Percentiles rank a stretch among this genome's conserved stretches.
Evolutionary conservation across 2,113 vertebrate genomes (phyloP).

Genomic region (Laticauda colubrina): DNA sequence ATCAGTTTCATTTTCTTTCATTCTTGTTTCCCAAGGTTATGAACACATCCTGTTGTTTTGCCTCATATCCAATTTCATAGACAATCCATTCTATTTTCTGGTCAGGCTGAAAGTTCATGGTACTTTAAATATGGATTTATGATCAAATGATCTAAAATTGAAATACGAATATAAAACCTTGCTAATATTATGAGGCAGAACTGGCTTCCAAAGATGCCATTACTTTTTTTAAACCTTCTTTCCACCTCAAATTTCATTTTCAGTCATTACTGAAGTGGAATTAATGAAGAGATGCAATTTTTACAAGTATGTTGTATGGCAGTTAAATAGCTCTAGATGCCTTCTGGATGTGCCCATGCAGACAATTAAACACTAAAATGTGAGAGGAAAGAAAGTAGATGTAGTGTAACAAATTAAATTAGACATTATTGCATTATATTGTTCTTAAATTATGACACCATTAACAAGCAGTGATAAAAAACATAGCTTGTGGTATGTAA

Average conservation of each 20-base stretch:
- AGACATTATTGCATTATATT: not conserved
- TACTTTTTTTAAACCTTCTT: slow-evolving; percentile 1
- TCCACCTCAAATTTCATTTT: slow-evolving; percentile 20
- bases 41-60: not conserved
- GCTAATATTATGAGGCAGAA: not conserved
- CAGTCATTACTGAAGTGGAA: slow-evolving; percentile 20
- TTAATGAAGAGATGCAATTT: not conserved
- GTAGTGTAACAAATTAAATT: not conserved
- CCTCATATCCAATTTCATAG: not conserved
- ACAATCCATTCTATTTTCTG: not conserved
- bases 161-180: not conserved
- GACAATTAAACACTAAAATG: slow-evolving; percentile 20
- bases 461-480: not conserved
- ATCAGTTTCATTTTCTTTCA: not conserved
- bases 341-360: not conserved
- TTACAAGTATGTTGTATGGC: not conserved
- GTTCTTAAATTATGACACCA: slow-evolving; percentile 10
- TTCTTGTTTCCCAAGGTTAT: not conserved
- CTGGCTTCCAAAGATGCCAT: slow-evolving; percentile 10
- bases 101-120: not conserved
- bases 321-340: not conserved
- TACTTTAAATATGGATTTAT: not conserved
- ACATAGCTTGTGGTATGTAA: not conserved
- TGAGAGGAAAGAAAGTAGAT: not conserved
- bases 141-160: slow-evolving; percentile 6